Evolutionary conservation across 2,888 invertebrate species (phyloP).

Genomic region (Physocephala rufipes): DNA sequence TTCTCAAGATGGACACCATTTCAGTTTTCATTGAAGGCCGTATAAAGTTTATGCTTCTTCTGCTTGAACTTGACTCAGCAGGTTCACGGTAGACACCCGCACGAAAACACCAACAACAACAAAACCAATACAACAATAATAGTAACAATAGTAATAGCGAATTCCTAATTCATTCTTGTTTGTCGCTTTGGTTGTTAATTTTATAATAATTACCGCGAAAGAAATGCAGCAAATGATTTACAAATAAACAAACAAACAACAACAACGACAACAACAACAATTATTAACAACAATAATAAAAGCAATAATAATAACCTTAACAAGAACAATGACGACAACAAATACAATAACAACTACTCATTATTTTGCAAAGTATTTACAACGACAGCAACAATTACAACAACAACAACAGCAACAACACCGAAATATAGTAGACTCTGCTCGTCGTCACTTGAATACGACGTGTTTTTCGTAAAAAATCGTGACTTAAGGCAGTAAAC

Average conservation of each 20-base stretch:
- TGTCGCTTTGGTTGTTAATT: neutral
- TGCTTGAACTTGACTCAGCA: conserved; percentile 1
- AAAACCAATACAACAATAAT: no score
- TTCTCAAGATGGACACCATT: no score
- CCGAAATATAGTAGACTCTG: neutral
- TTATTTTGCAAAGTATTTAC: neutral
- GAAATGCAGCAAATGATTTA: no score
- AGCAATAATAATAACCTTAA: neutral
- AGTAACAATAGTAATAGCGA: neutral
- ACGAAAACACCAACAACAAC: no score
- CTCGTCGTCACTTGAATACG: neutral
- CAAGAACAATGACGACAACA: neutral
- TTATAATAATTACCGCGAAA: no score
- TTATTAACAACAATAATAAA: neutral
- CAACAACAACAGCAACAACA: neutral
- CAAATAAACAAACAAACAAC: no score
- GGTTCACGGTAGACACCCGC: conserved; percentile 12
- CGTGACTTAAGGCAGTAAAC: neutral
- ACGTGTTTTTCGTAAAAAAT: conserved; percentile 5
- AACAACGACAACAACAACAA: no score
- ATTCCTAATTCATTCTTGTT: neutral
- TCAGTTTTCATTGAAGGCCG: no score
- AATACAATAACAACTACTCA: neutral
- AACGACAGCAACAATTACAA: neutral
- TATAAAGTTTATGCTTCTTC: no score